phyloP scores from a whole-genome alignment of 2,888 invertebrate species.

The Pycnomerus fuliginosus region DNA sequence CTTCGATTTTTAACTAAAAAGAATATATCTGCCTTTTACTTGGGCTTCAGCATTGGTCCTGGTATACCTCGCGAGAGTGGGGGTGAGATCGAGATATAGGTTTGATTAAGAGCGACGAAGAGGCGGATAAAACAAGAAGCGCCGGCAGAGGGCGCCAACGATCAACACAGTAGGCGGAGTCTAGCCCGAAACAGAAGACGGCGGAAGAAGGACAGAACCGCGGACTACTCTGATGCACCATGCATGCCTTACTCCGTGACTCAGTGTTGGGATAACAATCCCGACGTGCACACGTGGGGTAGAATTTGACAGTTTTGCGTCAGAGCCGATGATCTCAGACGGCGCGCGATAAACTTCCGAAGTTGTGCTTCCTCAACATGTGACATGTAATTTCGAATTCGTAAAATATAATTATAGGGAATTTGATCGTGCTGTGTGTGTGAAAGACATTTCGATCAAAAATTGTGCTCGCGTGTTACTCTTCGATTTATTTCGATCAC shows the following conservation, averaged over 20 bases:
- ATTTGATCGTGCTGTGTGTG: slow-evolving; percentile 24
- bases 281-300: slow-evolving; percentile 59
- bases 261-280: slow-evolving; percentile 61
- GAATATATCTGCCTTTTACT: slow-evolving; percentile 50
- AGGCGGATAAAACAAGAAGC: slow-evolving; percentile 18
- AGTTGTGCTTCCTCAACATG: slow-evolving; percentile 23
- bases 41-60: slow-evolving; percentile 45
- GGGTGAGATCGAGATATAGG: slow-evolving; percentile 22
- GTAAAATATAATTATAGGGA: slow-evolving; percentile 3
- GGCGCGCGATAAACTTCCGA: slow-evolving; percentile 27
- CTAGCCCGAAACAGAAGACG: slow-evolving; percentile 55
- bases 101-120: slow-evolving; percentile 22
- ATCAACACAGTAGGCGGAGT: slow-evolving; percentile 64
- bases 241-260: slow-evolving; percentile 50
- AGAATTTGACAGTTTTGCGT: too few relatives aligned
- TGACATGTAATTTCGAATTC: slow-evolving; percentile 12
- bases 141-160: slow-evolving; percentile 50
- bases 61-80: slow-evolving; percentile 24
- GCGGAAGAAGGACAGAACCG: slow-evolving; percentile 38
- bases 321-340: neutral
- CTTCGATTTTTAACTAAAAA: slow-evolving; percentile 55
- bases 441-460: slow-evolving; percentile 39
- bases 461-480: slow-evolving; percentile 37
- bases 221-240: slow-evolving; percentile 60
- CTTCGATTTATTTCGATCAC: slow-evolving; percentile 36